Percentiles rank a stretch among this genome's conserved stretches.
Conservation (phyloP, 2,797 vertebrate genomes). For the Thalassophryne amazonica region DNA sequence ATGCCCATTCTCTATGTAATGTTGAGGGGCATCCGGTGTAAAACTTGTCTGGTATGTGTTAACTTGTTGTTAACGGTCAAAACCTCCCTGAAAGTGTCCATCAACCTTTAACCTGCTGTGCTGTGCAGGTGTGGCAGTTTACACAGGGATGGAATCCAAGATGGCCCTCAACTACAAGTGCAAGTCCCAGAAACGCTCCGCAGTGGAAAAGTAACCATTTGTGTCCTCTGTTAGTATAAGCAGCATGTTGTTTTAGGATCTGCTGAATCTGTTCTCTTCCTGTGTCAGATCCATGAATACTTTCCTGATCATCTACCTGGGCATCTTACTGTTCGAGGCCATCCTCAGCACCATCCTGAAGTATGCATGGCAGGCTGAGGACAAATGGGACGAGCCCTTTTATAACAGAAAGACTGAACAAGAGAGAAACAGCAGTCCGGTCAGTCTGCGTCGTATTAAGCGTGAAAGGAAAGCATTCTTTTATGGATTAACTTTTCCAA, state of each 20-base stretch:
- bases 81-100: no score
- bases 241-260: not conserved
- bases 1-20: no score
- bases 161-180: constrained; percentile 99
- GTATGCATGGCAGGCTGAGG: constrained; percentile 93
- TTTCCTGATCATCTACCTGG: constrained; percentile 95
- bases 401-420: constrained; percentile 94
- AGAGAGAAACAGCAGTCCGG: constrained; percentile 95
- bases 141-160: constrained; percentile 99
- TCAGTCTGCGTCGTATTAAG: constrained; percentile 49
- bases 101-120: constrained; percentile 9
- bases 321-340: constrained; percentile 93
- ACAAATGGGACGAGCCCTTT: constrained; percentile 92
- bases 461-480: constrained; percentile 8
- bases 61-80: no score
- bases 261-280: not conserved
- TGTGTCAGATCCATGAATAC: constrained; percentile 93
- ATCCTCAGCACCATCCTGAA: constrained; percentile 95
- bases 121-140: constrained; percentile 91
- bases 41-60: no score
- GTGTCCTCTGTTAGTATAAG: not conserved
- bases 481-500: constrained; percentile 19
- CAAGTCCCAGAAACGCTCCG: constrained; percentile 98
- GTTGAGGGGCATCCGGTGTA: no score
- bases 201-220: constrained; percentile 92